Evolutionary conservation across 2,888 invertebrate genomes (phyloP), one percentile per base, ranked within the genome.

Genomic region (Dasysyrphus tricinctus): DNA sequence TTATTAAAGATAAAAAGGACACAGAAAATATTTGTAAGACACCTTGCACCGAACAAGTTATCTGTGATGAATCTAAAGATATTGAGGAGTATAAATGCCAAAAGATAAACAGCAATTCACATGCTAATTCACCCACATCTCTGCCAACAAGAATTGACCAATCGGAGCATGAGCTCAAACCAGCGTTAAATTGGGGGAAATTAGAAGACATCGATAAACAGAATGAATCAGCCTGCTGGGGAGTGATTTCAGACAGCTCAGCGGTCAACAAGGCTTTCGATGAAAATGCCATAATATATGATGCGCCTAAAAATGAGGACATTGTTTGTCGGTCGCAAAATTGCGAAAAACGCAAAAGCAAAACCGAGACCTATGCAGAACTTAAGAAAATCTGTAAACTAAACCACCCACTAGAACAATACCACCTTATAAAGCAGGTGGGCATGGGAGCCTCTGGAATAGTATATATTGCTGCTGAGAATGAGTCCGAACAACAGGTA

Each of bases 361-460:
- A 44, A n/a, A 19, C 92, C 3, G 92, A 94, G 76, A 92, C 97
- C 42, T 97, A 97, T 91, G 95, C 94, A 12, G 96, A 97, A 90
- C 93, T 98, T 73, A 94, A 94, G 88, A 94, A 94, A 88, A 96
- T 98, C 90, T 98, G 98, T 89, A 96, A 96, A 91, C 94, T 95
- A 9, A 96, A 96, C 72, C 96, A 98, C 93, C 98, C 98, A 0
- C 94, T 95, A 88, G 94, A 95, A 29, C 95, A 97, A 88, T 98
- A 98, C 92, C 95, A 96, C 88, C 94, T 96, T 88, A 94, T 96
- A 88, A 96, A 96, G 90, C 97, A 98, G 91, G 95, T 98, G 65
- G 98, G 98, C 72, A 96, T 97, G 34, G 98, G 98, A n/a, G 98
- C 98, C 56, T 98, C 98, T 44, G 98, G 98, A 69, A 96, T 96